Conservation (phyloP, 2,113 vertebrate genomes). For the Lamprotornis superbus region DNA sequence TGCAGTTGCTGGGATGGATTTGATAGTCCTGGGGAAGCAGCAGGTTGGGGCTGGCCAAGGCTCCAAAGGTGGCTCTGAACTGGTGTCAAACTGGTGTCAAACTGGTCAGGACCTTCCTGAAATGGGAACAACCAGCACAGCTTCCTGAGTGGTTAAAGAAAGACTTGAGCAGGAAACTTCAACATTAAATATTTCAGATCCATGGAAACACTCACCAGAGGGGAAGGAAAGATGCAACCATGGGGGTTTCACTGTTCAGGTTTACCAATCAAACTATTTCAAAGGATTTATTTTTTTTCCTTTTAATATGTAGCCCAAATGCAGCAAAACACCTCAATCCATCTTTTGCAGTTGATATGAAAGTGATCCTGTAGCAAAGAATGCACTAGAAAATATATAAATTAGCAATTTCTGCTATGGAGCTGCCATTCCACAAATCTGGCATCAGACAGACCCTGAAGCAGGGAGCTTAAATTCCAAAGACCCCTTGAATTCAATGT, state of each 20-base stretch:
- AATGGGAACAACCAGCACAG: not conserved
- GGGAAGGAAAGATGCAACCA: not conserved
- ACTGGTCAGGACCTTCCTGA: not conserved
- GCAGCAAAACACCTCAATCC: not conserved
- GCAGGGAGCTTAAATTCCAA: not conserved
- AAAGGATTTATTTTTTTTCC: not conserved
- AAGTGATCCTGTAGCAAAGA: not conserved
- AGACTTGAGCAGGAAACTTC: not conserved
- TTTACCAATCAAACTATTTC: not conserved
- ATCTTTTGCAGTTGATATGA: not conserved
- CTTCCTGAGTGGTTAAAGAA: not conserved
- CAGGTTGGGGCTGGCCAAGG: not conserved
- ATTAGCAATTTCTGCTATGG: not conserved
- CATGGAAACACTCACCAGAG: not conserved
- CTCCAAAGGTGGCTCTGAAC: not conserved
- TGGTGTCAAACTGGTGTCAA: not conserved
- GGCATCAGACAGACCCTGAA: not conserved
- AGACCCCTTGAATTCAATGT: not conserved
- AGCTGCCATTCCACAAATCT: not conserved
- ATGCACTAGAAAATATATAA: not conserved
- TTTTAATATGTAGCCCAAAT: not conserved
- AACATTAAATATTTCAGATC: not conserved
- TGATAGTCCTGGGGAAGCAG: not conserved
- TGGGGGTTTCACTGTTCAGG: not conserved
- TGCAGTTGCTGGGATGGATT: not conserved